Evolutionary conservation across 2,797 vertebrate genomes (phyloP), one percentile per base, ranked within the genome.

Genomic region (Macropodus opercularis): DNA sequence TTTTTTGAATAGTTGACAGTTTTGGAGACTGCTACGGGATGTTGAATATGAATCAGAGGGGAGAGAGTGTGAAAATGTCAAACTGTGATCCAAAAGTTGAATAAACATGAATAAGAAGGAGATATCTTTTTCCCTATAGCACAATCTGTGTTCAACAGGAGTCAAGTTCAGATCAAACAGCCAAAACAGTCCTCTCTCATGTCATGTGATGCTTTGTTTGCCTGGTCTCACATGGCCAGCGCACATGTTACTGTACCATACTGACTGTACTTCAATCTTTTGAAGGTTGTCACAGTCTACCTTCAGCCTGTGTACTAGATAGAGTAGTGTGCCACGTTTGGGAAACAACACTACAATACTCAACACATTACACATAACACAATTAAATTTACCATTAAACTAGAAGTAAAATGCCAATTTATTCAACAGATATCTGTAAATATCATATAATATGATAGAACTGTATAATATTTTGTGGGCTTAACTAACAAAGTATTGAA

Each of bases 1-100:
- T 31, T 48, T n/a, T n/a, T 19, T n/a, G 47, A 24, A 46, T 13
- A 26, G n/a, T 13, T 22, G 2, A 18, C 5, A 4, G 5, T 24
- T 59, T 21, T 40, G 35, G 22, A 2, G 35, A 39, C 29, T 39
- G 32, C 13, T 53, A 32, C 34, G 31, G 29, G 26, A 22, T 15
- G 54, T 50, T 3, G 1, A 31, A 48, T 27, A 7, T 21, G 53
- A 13, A 38, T 38, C 36, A 53, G 52, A 53, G 29, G n/a, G n/a
- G 24, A 57, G 52, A 41, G 56, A 67, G 26, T 18, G 51, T 40
- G 48, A 48, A 38, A 21, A 55, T 42, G 40, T 64, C 14, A 50
- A 47, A 50, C 6, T 18, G 32, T 21, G 50, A 47, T 15, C 31
- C 46, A 14, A n/a, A 23, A 62, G 29, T 19, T 36, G 40, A 58